Base-by-base conservation (phyloP, 2,113 vertebrate genomes). In the Clupea harengus region DNA sequence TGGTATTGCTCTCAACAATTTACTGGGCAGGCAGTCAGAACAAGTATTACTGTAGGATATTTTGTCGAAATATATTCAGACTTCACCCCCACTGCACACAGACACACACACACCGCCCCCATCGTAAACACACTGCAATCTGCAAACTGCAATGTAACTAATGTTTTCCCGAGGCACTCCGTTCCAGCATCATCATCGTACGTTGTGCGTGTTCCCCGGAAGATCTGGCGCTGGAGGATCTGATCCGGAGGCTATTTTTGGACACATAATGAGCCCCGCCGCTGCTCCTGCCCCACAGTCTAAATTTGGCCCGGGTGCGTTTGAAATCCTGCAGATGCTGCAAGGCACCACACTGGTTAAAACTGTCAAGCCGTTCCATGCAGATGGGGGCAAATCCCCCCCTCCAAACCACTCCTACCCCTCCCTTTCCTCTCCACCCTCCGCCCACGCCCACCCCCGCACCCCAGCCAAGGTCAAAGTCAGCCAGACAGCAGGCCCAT, bases 271-370 rank as follows among this genome's bases (percentile, higher is more conserved):
- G 39, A 78, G 25, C 72, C 72, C 7, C 64, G 3, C 25, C 9
- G 28, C 8, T 10, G 25, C 64, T 13, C 64, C 64, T 72, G 64
- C 64, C 64, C 72, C 72, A 39, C 72, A 39, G 72, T 78, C 72
- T 78, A 78, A 78, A 78, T 78, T 44, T 15, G 72, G 72, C 25
- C 28, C 28, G 72, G 28, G 54, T 60, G 28, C 3, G 25, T 32
- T 78, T 78, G 39, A 39, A 78, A 78, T 78, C 32, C 72, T 44
- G 72, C 72, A 78, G 72, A 78, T 78, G 72, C 72, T 78, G 72
- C 72, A 78, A 78, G 72, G 72, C 72, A 78, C 25, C 72, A 39
- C 72, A 78, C 72, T 39, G 72, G 72, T 39, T 44, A 78, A 78
- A 78, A 28, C 32, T 78, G 72, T 28, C 39, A 39, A 39, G 72